Base-by-base conservation (phyloP, 2,888 invertebrate genomes). In the Platycnemis pennipes region DNA sequence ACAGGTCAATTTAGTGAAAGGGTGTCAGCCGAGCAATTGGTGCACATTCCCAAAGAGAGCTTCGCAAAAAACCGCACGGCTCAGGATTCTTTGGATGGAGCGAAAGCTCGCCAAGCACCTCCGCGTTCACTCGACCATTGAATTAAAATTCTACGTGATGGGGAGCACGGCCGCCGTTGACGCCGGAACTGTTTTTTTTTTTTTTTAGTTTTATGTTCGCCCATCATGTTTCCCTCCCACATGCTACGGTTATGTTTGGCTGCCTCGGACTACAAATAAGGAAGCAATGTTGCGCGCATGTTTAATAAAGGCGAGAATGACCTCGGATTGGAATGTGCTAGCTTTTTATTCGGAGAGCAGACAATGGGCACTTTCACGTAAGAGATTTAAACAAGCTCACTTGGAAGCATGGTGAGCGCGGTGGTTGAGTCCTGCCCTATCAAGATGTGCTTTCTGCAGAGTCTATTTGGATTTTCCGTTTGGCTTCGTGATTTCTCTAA, bases 1-100 rank as follows among this genome's bases (percentile, higher is more conserved):
- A 77, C 77, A 37, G 77, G 37, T 77, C 77, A 77, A 77, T 77
- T 77, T 77, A 77, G 77, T 77, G 77, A 77, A 77, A 77, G 77
- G 77, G 77, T 77, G 77, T 77, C 77, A 77, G 77, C 77, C 77
- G 37, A 77, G 77, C 77, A 37, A 77, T 77, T 77, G 77, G 77
- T 77, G 77, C 37, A 77, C 31, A 77, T 77, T 77, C 37, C 77
- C 77, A 77, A 77, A 77, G 77, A 77, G 37, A 77, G 77, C 26
- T 77, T 77, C 37, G 77, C 77, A 77, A 37, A 77, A 77, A 77
- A 56, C 13, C 77, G 2, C 22, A 13, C 77, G 77, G 37, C 77
- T 0, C n/a, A 37, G 37, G 77, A 37, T 77, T 77, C 77, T 77
- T 77, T 77, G 37, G 37, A 31, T 31, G 1, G 77, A 37, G 37